These are phyloP conservation scores for Petrolisthes cinctipes DNA, from an alignment of 2,888 invertebrate genomes.

Conservation along the genomic window DNA sequence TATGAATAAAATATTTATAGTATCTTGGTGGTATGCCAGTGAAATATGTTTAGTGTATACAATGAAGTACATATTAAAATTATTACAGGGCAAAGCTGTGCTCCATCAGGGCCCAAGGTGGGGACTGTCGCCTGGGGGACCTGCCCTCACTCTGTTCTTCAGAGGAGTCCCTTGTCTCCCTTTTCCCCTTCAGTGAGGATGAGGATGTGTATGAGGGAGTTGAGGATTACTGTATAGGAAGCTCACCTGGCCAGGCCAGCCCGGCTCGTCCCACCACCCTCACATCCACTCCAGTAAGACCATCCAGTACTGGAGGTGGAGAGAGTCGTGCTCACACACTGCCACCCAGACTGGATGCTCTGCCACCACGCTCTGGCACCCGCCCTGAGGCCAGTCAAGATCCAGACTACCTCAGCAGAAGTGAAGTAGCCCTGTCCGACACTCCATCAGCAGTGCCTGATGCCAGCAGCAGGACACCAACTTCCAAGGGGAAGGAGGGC, in stretches of 20 bases:
- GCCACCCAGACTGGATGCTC: conserved; percentile 40
- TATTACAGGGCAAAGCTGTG: conserved; percentile 60
- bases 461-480: conserved; percentile 26
- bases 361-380: conserved; percentile 35
- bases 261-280: conserved; percentile 36
- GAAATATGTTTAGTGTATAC: background rate
- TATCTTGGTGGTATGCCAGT: too few species aligned
- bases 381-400: conserved; percentile 38
- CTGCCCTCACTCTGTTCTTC: conserved; percentile 61
- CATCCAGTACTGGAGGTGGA: conserved; percentile 12
- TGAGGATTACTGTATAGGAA: conserved; percentile 39
- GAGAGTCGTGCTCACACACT: conserved; percentile 47
- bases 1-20: too few species aligned
- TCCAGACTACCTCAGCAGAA: conserved; percentile 39
- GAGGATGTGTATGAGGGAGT: conserved; percentile 55
- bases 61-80: background rate
- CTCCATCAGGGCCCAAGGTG: conserved; percentile 61
- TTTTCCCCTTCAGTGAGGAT: conserved; percentile 63
- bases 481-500: conserved; percentile 39
- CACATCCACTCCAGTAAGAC: conserved; percentile 42
- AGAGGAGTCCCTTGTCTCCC: conserved; percentile 61
- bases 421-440: conserved; percentile 40
- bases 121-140: conserved; percentile 62
- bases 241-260: conserved; percentile 42
- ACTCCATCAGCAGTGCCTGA: conserved; percentile 6